phyloP scores from a whole-genome alignment of 1,140 invertebrate species.

The Micrasema longulum region DNA sequence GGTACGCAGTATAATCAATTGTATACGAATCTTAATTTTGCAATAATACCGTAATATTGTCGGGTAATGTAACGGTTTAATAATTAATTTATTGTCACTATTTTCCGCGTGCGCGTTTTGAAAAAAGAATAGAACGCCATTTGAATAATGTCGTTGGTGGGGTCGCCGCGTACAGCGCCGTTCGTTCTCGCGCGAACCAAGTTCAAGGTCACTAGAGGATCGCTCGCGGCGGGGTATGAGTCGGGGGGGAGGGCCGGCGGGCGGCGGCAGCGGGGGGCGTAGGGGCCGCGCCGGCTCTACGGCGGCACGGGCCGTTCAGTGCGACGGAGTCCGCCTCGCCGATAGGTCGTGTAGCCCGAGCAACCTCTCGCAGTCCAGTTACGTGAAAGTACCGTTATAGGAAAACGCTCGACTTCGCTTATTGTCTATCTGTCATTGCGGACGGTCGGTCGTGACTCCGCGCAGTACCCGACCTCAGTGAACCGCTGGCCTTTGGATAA shows the following conservation, averaged over 20 bases:
- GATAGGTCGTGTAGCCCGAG: conserved; percentile 68
- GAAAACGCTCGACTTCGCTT: conserved; percentile 40
- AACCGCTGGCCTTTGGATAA: conserved; percentile 9
- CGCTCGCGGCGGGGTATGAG: conserved; percentile 61
- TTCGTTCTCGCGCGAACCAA: conserved; percentile 68
- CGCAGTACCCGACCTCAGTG: conserved; percentile 12
- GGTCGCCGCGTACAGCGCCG: conserved; percentile 42
- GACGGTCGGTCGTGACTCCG: conserved; percentile 30
- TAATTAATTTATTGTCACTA: neutral
- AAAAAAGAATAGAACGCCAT: conserved; percentile 42
- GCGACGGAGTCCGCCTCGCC: conserved; percentile 67
- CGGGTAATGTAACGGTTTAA: no score
- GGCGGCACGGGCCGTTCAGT: conserved; percentile 61
- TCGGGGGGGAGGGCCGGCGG: conserved; percentile 62
- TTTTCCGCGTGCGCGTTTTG: conserved; percentile 17
- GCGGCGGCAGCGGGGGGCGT: conserved; percentile 64
- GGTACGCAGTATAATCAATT: no score
- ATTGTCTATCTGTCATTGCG: conserved; percentile 40
- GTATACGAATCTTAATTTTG: no score
- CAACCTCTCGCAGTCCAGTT: conserved; percentile 52
- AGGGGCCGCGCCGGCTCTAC: conserved; percentile 66
- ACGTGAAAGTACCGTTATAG: conserved; percentile 44
- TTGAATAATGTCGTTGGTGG: conserved; percentile 40
- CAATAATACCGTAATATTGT: no score
- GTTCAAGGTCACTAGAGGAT: conserved; percentile 77